These are phyloP conservation scores for Xestia ashworthii DNA, from an alignment of 2,888 invertebrate genomes.

Conservation along the genomic window DNA sequence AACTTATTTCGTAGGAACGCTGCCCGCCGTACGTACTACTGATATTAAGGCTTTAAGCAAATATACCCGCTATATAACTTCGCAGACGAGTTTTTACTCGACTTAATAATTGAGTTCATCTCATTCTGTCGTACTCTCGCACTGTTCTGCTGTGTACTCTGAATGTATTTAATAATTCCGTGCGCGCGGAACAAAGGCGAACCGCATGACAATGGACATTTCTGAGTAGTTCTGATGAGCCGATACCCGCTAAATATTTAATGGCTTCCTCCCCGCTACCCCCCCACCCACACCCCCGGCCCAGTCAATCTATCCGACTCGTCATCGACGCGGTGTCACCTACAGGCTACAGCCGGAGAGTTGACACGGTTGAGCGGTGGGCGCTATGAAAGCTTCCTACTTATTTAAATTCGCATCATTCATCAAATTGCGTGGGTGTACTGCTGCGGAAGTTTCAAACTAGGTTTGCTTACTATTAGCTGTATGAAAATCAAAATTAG, in stretches of 20 bases:
- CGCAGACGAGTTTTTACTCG: slow-evolving; percentile 44
- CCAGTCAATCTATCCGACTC: slow-evolving; percentile 14
- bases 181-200: slow-evolving; percentile 34
- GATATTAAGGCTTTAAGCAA: slow-evolving; percentile 55
- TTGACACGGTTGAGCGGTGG: neutral
- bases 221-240: slow-evolving; percentile 39
- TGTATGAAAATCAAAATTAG: neutral
- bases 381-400: slow-evolving; percentile 10
- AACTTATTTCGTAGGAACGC: slow-evolving; percentile 56
- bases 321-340: slow-evolving; percentile 21
- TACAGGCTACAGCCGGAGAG: slow-evolving; percentile 25
- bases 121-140: slow-evolving; percentile 3
- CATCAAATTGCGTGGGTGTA: neutral
- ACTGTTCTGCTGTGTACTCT: neutral
- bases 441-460: neutral
- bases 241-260: slow-evolving; percentile 48
- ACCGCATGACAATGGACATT: slow-evolving; percentile 32
- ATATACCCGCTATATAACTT: slow-evolving; percentile 49
- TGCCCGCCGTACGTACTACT: slow-evolving; percentile 21
- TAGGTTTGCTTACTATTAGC: neutral
- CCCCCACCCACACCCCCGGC: neutral
- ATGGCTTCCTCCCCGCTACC: neutral
- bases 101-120: slow-evolving; percentile 47
- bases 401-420: slow-evolving; percentile 12
- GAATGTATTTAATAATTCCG: slow-evolving; percentile 33